phyloP scores from a whole-genome alignment of 2,113 vertebrate species.

The Mirounga angustirostris region DNA sequence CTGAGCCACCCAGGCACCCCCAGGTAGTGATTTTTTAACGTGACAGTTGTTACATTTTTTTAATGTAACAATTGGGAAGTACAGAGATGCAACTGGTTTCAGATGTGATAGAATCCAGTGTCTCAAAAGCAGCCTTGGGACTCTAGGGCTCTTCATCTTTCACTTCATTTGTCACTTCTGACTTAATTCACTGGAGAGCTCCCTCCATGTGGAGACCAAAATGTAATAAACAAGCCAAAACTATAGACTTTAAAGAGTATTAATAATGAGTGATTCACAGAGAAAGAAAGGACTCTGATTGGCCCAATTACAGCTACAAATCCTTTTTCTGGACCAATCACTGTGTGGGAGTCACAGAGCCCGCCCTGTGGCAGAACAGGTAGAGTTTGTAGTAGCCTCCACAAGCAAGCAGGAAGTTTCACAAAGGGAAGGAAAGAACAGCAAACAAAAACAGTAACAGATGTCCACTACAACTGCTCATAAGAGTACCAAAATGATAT shows the following conservation, averaged over 20 bases:
- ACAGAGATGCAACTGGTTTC: not conserved
- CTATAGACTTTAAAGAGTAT: not conserved
- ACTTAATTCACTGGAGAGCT: not conserved
- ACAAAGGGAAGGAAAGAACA: not conserved
- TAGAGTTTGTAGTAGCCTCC: rapidly evolving
- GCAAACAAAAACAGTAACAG: not conserved
- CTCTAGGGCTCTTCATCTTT: not conserved
- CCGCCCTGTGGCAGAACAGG: not conserved
- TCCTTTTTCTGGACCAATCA: not conserved
- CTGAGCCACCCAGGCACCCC: too few relatives aligned
- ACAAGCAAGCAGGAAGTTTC: not conserved
- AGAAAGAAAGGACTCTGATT: not conserved
- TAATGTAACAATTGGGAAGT: not conserved
- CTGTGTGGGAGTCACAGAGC: not conserved
- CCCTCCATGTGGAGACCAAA: not conserved
- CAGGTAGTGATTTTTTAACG: not conserved
- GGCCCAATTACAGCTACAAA: not conserved
- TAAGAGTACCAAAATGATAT: not conserved
- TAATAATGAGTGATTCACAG: not conserved
- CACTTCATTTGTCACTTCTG: not conserved
- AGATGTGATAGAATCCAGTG: not conserved
- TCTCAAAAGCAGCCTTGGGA: not conserved
- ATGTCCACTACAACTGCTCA: not conserved
- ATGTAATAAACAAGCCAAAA: not conserved
- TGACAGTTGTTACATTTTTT: not conserved